Conservation (phyloP, 2,797 vertebrate species). For the Amazonetta brasiliensis region DNA sequence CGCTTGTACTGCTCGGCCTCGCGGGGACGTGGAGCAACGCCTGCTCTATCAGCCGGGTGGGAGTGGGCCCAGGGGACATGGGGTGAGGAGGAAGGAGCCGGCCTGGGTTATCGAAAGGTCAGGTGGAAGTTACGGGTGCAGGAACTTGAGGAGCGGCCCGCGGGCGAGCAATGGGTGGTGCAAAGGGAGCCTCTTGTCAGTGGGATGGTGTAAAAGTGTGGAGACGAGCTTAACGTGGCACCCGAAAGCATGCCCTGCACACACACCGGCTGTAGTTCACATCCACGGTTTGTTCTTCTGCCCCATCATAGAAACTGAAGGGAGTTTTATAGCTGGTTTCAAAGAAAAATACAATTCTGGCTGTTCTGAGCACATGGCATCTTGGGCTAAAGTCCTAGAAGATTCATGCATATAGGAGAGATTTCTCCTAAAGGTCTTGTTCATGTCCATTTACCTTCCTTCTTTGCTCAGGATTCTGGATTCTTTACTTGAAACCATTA, state of each 20-base stretch:
- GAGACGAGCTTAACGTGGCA: not conserved
- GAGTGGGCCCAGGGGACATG: rapidly evolving
- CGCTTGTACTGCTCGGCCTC: not conserved
- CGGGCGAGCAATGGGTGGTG: not conserved
- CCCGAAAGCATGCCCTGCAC: not conserved
- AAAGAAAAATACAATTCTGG: not conserved
- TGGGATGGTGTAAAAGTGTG: not conserved
- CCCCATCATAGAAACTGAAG: not conserved
- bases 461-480: not conserved
- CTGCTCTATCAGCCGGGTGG: not conserved
- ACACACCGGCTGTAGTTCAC: not conserved
- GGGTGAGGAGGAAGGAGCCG: not conserved
- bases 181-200: not conserved
- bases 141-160: not conserved
- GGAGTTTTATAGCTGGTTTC: not conserved
- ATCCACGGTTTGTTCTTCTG: not conserved
- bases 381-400: not conserved
- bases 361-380: not conserved
- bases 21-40: constrained; percentile 32
- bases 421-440: not conserved
- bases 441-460: not conserved
- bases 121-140: not conserved
- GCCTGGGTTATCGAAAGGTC: not conserved
- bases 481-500: not conserved
- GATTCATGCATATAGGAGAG: not conserved